phyloP scores from a whole-genome alignment of 2,888 invertebrate species.

The Drymonia ruficornis region DNA sequence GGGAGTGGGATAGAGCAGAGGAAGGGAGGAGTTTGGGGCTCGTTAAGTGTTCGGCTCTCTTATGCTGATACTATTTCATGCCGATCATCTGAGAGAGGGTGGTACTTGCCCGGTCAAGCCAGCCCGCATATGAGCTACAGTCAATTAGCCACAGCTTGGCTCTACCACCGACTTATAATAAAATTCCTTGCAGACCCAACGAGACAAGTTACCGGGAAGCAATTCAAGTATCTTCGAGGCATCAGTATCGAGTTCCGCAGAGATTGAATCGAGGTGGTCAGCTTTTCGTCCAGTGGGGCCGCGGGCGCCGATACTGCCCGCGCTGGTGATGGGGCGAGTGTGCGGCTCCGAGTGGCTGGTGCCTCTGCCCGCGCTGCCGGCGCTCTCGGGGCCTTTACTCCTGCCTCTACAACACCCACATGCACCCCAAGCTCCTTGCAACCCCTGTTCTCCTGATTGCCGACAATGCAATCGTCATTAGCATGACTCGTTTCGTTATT shows the following conservation, averaged over 20 bases:
- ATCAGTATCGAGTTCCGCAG: slow-evolving; percentile 70
- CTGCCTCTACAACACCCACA: slow-evolving; percentile 74
- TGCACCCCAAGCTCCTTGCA: slow-evolving; percentile 57
- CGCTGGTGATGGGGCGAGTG: slow-evolving; percentile 79
- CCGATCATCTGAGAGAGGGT: too few relatives aligned
- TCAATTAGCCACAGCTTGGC: too few relatives aligned
- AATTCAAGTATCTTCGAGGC: slow-evolving; percentile 56
- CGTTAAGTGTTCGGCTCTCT: too few relatives aligned
- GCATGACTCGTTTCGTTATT: slow-evolving; percentile 11
- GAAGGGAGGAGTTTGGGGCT: too few relatives aligned
- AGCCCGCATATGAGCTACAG: too few relatives aligned
- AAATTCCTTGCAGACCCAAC: slow-evolving; percentile 53
- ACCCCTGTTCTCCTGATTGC: slow-evolving; percentile 77
- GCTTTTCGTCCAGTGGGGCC: slow-evolving; percentile 80
- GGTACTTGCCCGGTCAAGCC: too few relatives aligned
- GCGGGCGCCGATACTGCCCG: slow-evolving; percentile 73
- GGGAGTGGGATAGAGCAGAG: too few relatives aligned
- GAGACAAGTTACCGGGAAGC: slow-evolving; percentile 59
- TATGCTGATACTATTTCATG: too few relatives aligned
- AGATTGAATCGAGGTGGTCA: slow-evolving; percentile 71
- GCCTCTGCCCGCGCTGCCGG: slow-evolving; percentile 71
- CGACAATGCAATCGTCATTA: slow-evolving; percentile 75
- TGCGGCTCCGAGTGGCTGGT: slow-evolving; percentile 82
- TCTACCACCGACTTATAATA: neutral
- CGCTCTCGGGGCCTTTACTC: slow-evolving; percentile 67